Evolutionary conservation across 2,797 vertebrate species (phyloP).

Genomic region (Oryzias dopingdopingensis): DNA sequence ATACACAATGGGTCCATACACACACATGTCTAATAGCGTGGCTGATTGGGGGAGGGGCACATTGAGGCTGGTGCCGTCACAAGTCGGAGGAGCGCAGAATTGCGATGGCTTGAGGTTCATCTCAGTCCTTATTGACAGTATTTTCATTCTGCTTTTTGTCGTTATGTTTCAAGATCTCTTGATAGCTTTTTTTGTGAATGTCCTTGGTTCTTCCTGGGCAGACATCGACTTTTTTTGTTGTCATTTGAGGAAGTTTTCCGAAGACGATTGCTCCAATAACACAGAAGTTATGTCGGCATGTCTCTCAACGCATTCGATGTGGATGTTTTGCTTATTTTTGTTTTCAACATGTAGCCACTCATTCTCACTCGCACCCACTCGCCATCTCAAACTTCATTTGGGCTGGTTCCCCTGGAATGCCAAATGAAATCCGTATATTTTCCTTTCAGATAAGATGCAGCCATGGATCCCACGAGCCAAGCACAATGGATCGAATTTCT

Average conservation of each 20-base stretch:
- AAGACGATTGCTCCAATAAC: constrained; percentile 90
- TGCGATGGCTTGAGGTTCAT: constrained; percentile 83
- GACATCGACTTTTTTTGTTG: constrained; percentile 66
- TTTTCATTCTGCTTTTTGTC: constrained; percentile 59
- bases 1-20: constrained; percentile 92
- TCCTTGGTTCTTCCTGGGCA: constrained; percentile 75
- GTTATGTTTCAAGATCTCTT: constrained; percentile 79
- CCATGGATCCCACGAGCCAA: constrained; percentile 99
- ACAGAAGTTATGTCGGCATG: constrained; percentile 87
- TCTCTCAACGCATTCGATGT: constrained; percentile 94
- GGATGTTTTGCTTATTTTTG: constrained; percentile 85
- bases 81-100: constrained; percentile 85
- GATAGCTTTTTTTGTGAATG: constrained; percentile 73
- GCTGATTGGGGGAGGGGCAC: constrained; percentile 79
- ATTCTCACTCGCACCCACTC: constrained; percentile 99
- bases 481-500: constrained; percentile 99
- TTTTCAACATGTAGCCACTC: constrained; percentile 96
- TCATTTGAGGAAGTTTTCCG: constrained; percentile 72
- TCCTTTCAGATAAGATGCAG: constrained; percentile 99
- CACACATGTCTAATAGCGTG: constrained; percentile 88
- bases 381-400: constrained; percentile 99
- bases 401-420: constrained; percentile 89
- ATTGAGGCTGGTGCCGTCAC: constrained; percentile 66
- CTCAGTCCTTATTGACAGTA: constrained; percentile 68
- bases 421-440: constrained; percentile 99